phyloP scores from a whole-genome alignment of 1,140 invertebrate genomes.

The Pteromalus puparum region DNA sequence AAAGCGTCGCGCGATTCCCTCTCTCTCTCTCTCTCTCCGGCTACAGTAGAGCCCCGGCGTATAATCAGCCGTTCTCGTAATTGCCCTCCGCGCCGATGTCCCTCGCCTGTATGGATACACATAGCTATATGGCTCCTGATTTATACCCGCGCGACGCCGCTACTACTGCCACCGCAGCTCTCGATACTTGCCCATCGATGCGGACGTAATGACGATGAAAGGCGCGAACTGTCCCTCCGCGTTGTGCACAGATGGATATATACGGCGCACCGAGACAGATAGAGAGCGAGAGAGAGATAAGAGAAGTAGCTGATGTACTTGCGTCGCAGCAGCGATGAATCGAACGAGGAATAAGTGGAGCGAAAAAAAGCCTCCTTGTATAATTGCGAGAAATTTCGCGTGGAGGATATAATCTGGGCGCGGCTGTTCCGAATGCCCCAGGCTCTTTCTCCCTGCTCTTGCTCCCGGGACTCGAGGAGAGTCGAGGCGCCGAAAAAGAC shows the following conservation, averaged over 20 bases:
- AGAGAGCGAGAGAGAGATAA: no score
- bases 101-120: background rate
- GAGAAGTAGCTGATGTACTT: no score
- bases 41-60: conserved; percentile 37
- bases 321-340: no score
- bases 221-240: background rate
- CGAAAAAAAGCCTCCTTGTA: no score
- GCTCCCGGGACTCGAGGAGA: background rate
- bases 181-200: conserved; percentile 24
- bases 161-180: background rate
- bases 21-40: conserved; percentile 6
- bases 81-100: conserved; percentile 44
- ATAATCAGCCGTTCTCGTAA: conserved; percentile 57
- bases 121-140: conserved; percentile 43
- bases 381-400: no score
- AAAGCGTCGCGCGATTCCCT: background rate
- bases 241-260: no score
- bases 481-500: background rate
- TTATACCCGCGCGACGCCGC: conserved; percentile 42
- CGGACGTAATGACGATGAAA: background rate
- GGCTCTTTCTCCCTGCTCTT: background rate
- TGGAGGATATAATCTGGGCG: no score
- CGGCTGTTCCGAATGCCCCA: no score
- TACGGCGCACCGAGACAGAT: no score
- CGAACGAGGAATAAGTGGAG: no score